These are phyloP conservation scores for Drosophila paulistorum DNA, from an alignment of 1,140 invertebrate genomes.

Conservation along the genomic window DNA sequence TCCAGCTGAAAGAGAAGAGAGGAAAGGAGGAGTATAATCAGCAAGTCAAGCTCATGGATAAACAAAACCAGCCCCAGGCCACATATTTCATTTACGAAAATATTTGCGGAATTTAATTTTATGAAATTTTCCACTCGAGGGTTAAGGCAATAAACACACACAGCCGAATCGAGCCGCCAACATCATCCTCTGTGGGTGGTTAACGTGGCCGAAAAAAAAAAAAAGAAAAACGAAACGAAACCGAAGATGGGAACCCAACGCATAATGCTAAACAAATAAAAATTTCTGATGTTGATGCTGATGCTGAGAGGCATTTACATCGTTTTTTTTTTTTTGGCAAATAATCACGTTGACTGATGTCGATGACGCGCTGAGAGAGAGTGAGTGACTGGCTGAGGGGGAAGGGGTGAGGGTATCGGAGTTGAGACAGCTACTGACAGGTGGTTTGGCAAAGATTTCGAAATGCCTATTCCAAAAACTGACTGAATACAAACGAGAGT, in stretches of 20 bases:
- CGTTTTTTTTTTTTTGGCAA: constrained; percentile 32
- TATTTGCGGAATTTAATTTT: constrained; percentile 78
- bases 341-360: constrained; percentile 61
- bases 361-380: constrained; percentile 36
- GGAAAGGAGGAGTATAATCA: background rate
- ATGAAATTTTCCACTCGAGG: constrained; percentile 57
- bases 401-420: background rate
- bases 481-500: constrained; percentile 12
- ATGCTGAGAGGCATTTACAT: constrained; percentile 38
- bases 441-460: constrained; percentile 61
- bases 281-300: constrained; percentile 10
- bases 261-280: constrained; percentile 74
- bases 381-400: background rate
- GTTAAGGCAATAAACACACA: constrained; percentile 7
- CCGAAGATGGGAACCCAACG: constrained; percentile 8
- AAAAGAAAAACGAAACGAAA: background rate
- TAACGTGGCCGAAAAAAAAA: constrained; percentile 39
- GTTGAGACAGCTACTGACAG: constrained; percentile 52
- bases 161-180: too few species aligned
- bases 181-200: constrained; percentile 26
- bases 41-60: constrained; percentile 19
- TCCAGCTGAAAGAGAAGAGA: too few species aligned
- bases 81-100: constrained; percentile 48
- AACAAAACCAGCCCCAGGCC: constrained; percentile 29
- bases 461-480: constrained; percentile 39